Percentiles rank a stretch among this genome's conserved stretches.
Evolutionary conservation across 2,113 vertebrate species (phyloP).

Genomic region (Python bivittatus): DNA sequence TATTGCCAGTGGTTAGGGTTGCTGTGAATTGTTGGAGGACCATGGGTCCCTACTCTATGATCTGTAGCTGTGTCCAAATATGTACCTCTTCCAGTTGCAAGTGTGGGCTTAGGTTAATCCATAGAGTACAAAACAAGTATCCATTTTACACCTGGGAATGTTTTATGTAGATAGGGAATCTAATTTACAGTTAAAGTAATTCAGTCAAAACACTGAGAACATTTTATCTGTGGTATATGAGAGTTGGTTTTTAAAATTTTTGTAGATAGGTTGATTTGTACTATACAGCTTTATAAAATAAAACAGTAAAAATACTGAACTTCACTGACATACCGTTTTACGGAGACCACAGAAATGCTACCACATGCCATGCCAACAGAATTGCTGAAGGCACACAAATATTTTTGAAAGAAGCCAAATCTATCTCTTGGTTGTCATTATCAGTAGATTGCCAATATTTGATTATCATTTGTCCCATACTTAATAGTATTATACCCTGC

Average conservation of each 20-base stretch:
- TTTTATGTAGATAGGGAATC: background rate
- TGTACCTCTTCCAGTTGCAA: background rate
- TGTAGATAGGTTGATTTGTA: background rate
- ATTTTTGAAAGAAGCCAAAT: background rate
- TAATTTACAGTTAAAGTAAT: background rate
- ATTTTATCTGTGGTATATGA: background rate
- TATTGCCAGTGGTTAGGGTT: too few species aligned
- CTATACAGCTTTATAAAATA: too few species aligned
- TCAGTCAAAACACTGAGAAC: background rate
- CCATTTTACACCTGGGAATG: too few species aligned
- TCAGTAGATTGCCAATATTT: background rate
- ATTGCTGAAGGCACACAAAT: too few species aligned
- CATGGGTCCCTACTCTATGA: background rate
- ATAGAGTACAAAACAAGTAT: too few species aligned
- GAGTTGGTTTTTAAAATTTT: background rate
- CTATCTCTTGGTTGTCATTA: background rate
- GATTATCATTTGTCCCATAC: background rate
- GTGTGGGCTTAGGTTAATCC: background rate
- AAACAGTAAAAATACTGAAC: too few species aligned
- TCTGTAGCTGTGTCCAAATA: background rate
- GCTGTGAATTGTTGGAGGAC: too few species aligned
- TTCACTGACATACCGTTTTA: too few species aligned
- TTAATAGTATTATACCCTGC: background rate
- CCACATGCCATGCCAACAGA: too few species aligned
- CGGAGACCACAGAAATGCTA: too few species aligned